Conservation (phyloP, 2,888 invertebrate genomes). For the Lypha dubia region DNA sequence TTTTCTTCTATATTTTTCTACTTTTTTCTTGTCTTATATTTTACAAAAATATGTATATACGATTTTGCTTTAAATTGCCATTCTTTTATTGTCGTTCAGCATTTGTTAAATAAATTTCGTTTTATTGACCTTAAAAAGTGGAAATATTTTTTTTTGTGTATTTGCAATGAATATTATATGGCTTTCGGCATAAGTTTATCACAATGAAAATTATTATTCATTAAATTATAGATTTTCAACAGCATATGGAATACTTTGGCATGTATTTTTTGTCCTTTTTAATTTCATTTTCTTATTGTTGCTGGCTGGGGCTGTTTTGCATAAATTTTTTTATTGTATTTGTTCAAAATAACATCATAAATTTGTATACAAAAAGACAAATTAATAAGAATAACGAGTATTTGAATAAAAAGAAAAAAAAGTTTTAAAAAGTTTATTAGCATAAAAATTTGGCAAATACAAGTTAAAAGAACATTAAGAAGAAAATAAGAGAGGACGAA, state of each 20-base stretch:
- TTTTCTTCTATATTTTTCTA: background rate
- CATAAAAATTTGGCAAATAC: background rate
- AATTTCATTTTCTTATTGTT: background rate
- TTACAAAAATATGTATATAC: background rate
- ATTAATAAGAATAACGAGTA: background rate
- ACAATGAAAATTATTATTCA: constrained; percentile 43
- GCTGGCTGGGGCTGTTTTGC: background rate
- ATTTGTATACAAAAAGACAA: background rate
- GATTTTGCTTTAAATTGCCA: constrained; percentile 1
- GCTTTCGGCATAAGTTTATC: constrained; percentile 2
- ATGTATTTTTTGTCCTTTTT: background rate
- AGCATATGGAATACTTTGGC: constrained; percentile 24
- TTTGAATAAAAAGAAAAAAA: no score
- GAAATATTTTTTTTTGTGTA: background rate
- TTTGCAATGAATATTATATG: background rate
- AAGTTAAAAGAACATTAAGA: background rate
- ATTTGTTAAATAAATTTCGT: constrained; percentile 39
- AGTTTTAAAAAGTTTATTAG: background rate
- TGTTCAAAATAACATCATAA: background rate
- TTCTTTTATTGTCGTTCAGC: constrained; percentile 12
- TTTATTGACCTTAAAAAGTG: constrained; percentile 46
- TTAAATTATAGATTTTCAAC: constrained; percentile 38
- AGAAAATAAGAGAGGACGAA: background rate
- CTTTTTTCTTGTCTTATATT: background rate
- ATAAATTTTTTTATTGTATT: background rate